These are phyloP conservation scores for Epinotia nisella DNA, from an alignment of 2,888 invertebrate genomes.

Conservation along the genomic window DNA sequence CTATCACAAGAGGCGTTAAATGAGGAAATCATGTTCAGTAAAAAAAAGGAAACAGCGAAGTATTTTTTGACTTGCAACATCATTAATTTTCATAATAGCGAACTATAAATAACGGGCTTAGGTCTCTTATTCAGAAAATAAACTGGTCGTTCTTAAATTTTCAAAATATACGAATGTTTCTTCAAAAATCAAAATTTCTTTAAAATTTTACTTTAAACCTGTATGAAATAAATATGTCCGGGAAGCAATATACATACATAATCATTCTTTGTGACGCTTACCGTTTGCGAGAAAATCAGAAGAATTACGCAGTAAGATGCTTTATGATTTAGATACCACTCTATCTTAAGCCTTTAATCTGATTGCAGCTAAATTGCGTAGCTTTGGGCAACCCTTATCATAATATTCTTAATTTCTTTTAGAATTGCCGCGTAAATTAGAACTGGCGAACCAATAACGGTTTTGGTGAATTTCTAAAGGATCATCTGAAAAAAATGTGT, in stretches of 20 bases:
- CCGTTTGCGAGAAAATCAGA: conserved; percentile 11
- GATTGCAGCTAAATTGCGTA: conserved; percentile 47
- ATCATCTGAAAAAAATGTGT: conserved; percentile 58
- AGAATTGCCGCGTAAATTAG: conserved; percentile 63
- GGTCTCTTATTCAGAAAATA: not conserved
- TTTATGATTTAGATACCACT: not conserved
- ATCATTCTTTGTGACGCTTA: not conserved
- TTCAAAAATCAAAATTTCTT: not conserved
- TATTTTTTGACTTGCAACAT: conserved; percentile 26
- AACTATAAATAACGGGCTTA: not conserved
- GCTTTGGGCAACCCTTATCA: conserved; percentile 39
- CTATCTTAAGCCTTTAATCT: conserved; percentile 40
- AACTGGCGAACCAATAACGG: conserved; percentile 66
- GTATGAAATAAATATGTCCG: not conserved
- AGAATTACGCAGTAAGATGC: conserved; percentile 20
- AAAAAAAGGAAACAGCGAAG: conserved; percentile 36
- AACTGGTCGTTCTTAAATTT: not conserved
- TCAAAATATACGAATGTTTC: not conserved
- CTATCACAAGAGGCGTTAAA: conserved; percentile 68
- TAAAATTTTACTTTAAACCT: not conserved
- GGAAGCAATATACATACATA: conserved; percentile 3
- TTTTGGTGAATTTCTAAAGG: conserved; percentile 51
- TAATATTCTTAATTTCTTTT: conserved; percentile 62
- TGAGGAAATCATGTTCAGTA: conserved; percentile 52
- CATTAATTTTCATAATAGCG: conserved; percentile 36